Percentiles rank a stretch among this genome's conserved stretches.
phyloP scores from a whole-genome alignment of 2,888 invertebrate species.

The Celastrina argiolus region DNA sequence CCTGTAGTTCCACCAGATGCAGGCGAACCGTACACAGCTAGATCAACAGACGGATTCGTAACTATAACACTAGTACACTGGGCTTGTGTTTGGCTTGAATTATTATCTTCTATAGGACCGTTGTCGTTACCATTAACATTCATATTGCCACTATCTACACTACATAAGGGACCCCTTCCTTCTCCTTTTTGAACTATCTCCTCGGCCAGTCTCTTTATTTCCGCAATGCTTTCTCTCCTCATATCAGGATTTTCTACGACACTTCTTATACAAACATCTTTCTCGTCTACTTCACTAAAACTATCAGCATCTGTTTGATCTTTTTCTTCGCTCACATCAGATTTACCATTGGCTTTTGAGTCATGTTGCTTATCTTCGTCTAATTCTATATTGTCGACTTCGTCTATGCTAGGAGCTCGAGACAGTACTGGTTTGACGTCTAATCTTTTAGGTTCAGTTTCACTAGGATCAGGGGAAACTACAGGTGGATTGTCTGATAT shows the following conservation, averaged over 20 bases:
- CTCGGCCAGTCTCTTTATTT: conserved; percentile 69
- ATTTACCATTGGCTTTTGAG: conserved; percentile 70
- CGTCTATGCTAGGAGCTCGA: conserved; percentile 71
- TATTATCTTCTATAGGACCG: conserved; percentile 56
- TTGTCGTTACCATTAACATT: conserved; percentile 60
- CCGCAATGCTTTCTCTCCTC: conserved; percentile 69
- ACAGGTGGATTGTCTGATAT: conserved; percentile 75
- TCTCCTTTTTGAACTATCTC: conserved; percentile 73
- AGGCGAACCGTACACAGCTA: conserved; percentile 69
- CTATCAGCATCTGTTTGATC: conserved; percentile 61
- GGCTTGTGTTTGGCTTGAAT: conserved; percentile 42
- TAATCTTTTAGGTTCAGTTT: conserved; percentile 58
- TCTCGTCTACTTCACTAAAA: conserved; percentile 71
- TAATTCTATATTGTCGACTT: conserved; percentile 66
- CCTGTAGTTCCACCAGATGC: conserved; percentile 66
- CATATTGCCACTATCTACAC: conserved; percentile 65
- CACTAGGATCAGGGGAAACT: conserved; percentile 71
- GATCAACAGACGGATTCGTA: conserved; percentile 84
- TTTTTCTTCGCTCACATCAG: conserved; percentile 75
- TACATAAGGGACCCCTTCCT: conserved; percentile 62
- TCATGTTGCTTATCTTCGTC: conserved; percentile 57
- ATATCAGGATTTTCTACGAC: conserved; percentile 68
- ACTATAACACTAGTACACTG: conserved; percentile 82
- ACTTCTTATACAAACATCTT: conserved; percentile 59
- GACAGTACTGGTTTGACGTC: conserved; percentile 61